A percentile compares a stretch with the other conserved stretches of the same genome.
Evolutionary conservation across 1,140 invertebrate species (phyloP).

Genomic region (Araneus ventricosus): DNA sequence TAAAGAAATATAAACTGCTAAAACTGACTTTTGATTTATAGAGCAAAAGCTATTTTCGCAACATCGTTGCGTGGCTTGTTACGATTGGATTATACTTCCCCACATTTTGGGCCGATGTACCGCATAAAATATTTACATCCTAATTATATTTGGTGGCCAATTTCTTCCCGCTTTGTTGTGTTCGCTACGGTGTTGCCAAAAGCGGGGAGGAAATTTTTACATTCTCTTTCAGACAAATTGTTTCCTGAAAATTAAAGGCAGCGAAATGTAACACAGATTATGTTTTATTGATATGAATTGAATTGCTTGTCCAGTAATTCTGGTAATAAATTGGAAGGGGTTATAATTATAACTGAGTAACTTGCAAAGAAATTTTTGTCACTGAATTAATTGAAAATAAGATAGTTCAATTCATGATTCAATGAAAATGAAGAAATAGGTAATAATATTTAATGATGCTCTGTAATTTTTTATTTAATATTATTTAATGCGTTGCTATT

Average conservation of each 20-base stretch:
- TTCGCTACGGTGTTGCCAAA: not conserved
- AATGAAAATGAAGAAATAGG: too few relatives aligned
- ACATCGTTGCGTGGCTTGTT: not conserved
- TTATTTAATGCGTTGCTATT: too few relatives aligned
- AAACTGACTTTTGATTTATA: not conserved
- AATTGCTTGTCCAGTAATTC: too few relatives aligned
- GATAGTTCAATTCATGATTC: too few relatives aligned
- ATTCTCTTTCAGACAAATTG: not conserved
- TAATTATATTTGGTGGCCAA: conserved; percentile 18
- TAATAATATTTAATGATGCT: too few relatives aligned
- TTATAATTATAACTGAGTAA: too few relatives aligned
- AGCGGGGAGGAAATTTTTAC: not conserved
- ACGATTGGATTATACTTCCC: not conserved
- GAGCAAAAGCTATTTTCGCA: not conserved
- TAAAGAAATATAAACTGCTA: not conserved
- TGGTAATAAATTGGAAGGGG: too few relatives aligned
- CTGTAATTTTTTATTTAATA: too few relatives aligned
- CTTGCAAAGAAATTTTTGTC: too few relatives aligned
- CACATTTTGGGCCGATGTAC: not conserved
- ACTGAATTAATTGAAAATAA: too few relatives aligned
- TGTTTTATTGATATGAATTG: too few relatives aligned
- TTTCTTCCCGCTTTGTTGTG: not conserved
- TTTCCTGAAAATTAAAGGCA: not conserved
- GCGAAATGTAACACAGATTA: not conserved
- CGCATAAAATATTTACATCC: conserved; percentile 40